Base-by-base conservation (phyloP, 2,888 invertebrate species). In the Dolomedes plantarius region DNA sequence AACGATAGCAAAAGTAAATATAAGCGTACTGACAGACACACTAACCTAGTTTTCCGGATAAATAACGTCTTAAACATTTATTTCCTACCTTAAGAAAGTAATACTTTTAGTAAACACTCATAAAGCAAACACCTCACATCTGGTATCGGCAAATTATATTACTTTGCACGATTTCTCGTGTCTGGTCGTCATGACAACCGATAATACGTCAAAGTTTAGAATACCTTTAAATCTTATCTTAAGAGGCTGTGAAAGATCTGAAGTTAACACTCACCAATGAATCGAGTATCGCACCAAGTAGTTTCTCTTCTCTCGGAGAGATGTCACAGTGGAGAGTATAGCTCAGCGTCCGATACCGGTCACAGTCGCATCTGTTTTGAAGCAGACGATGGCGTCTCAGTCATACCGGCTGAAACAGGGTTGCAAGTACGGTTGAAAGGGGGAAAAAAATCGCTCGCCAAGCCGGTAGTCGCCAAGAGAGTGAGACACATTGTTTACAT, bases 121-220 rank as follows among this genome's bases (percentile, higher is more conserved):
- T n/a, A 56, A n/a, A 23, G 56, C 11, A 56, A 56, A 56, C 23
- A 56, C 23, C 1, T 11, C 23, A 23, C 23, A 23, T 19, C 23
- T 56, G 23, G 1, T 16, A 56, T 56, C 56, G 5, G 19, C 56
- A 56, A 56, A 23, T 56, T 23, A 11, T 23, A 23, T 16, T 56
- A 56, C 16, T 56, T 23, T 19, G 1, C 77, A 85, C 77, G 77
- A 56, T 29, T 77, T 72, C 76, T 64, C 72, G 67, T 72, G 82
- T 28, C 23, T 67, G 56, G 77, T 85, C 73, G 76, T 78, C 83
- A 77, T 77, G 77, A 56, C 32, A 72, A 85, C 77, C 13, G 56
- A 56, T 56, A 23, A 56, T 16, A 23, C 56, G 56, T 56, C 23
- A 56, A 56, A 23, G 13, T 23, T 56, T 23, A 56, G 16, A 56